Evolutionary conservation across 2,888 invertebrate species (phyloP).

Genomic region (Aspidiotus destructor): DNA sequence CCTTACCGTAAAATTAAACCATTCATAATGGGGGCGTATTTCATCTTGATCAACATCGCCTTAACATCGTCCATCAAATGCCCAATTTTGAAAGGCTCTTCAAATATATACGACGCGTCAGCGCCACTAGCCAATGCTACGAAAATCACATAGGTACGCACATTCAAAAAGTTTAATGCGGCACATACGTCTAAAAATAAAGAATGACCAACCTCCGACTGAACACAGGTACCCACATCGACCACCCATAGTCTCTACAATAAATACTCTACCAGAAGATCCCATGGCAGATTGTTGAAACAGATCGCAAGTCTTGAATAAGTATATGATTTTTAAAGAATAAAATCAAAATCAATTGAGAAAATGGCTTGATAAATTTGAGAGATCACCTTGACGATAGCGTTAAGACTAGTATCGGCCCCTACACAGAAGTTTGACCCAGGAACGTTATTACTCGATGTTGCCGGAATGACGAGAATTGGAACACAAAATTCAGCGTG

Average conservation of each 20-base stretch:
- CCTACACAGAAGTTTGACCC: slow-evolving; percentile 96
- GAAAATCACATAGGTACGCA: not conserved
- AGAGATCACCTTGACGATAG: slow-evolving; percentile 73
- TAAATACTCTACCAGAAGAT: slow-evolving; percentile 91
- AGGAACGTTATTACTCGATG: slow-evolving; percentile 98
- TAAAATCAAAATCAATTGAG: no score
- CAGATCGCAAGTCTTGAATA: slow-evolving; percentile 67
- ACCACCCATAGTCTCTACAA: slow-evolving; percentile 98
- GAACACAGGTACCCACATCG: slow-evolving; percentile 97
- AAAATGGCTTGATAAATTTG: not conserved
- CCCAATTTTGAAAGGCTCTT: slow-evolving; percentile 85
- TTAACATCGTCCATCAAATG: slow-evolving; percentile 84
- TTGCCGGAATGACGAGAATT: slow-evolving; percentile 87
- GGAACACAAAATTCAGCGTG: slow-evolving; percentile 86
- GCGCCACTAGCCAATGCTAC: slow-evolving; percentile 86
- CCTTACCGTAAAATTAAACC: slow-evolving; percentile 68
- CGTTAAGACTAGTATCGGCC: slow-evolving; percentile 93
- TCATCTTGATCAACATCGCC: slow-evolving; percentile 96
- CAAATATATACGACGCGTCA: slow-evolving; percentile 97
- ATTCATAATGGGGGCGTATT: slow-evolving; percentile 75
- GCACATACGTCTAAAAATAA: not conserved
- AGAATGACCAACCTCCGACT: slow-evolving; percentile 56
- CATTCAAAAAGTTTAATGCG: not conserved
- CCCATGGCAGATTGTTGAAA: slow-evolving; percentile 98
- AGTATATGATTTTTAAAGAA: not conserved